These are phyloP conservation scores for Eudemis profundana DNA, from an alignment of 2,888 invertebrate species.

Conservation along the genomic window DNA sequence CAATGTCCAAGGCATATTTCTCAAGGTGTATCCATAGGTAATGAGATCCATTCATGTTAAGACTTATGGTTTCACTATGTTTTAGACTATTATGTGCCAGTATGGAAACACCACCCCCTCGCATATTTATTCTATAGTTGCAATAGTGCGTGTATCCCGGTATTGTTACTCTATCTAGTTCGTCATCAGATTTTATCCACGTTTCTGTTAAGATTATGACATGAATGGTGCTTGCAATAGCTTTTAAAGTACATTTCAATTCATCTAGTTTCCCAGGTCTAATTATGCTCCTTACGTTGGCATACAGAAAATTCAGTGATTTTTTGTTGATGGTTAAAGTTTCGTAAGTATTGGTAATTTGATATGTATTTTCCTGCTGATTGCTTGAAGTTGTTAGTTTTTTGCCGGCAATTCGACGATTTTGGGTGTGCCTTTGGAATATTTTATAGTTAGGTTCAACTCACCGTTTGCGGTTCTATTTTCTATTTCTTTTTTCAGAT, in stretches of 20 bases:
- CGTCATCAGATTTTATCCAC: neutral
- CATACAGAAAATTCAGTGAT: neutral
- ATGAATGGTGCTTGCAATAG: neutral
- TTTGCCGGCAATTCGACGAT: neutral
- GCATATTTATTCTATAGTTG: neutral
- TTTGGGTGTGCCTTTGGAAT: neutral
- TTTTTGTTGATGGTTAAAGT: neutral
- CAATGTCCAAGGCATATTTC: neutral
- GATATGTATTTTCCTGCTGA: neutral
- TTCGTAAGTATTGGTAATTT: neutral
- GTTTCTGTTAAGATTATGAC: neutral
- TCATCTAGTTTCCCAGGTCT: neutral
- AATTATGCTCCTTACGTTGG: neutral
- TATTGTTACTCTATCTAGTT: neutral
- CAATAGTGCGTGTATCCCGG: neutral
- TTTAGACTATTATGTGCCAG: neutral
- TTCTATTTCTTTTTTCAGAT: neutral
- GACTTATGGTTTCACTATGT: neutral
- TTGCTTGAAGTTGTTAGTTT: neutral
- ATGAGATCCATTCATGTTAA: neutral
- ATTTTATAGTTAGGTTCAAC: neutral
- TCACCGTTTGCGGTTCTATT: constrained; percentile 28
- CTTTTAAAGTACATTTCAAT: neutral
- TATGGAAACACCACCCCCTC: neutral
- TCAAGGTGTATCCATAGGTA: neutral